phyloP scores from a whole-genome alignment of 1,140 invertebrate genomes.

The Anastrepha ludens region DNA sequence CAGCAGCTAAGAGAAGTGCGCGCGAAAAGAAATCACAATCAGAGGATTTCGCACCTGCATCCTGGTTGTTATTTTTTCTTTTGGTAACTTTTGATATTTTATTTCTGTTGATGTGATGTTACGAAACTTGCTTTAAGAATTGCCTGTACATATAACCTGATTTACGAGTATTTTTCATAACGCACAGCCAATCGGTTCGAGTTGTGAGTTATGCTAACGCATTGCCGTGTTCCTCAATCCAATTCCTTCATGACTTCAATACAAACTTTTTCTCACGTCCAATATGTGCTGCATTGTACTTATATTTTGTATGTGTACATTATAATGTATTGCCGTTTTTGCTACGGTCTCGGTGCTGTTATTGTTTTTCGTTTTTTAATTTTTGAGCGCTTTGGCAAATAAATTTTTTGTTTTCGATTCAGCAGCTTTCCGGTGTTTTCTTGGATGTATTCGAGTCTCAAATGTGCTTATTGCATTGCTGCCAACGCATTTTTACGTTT shows the following conservation, averaged over 20 bases:
- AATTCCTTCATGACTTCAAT: background rate
- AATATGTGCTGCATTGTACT: background rate
- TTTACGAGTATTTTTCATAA: slow-evolving; percentile 16
- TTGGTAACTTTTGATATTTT: background rate
- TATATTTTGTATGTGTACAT: no score
- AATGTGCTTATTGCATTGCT: background rate
- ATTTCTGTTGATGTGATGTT: background rate
- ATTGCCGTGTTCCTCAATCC: background rate
- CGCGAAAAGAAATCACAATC: background rate
- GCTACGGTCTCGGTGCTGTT: background rate
- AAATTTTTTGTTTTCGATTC: background rate
- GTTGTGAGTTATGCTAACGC: background rate
- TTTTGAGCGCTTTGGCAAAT: background rate
- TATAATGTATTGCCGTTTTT: background rate
- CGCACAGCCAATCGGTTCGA: slow-evolving; percentile 2
- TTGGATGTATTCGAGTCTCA: background rate
- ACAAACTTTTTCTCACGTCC: background rate
- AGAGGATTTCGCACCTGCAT: slow-evolving; percentile 23
- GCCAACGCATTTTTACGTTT: slow-evolving; percentile 3
- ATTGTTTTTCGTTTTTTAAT: background rate
- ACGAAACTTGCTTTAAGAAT: slow-evolving; percentile 13
- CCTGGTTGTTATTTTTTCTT: background rate
- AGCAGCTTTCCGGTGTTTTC: background rate
- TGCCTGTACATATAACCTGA: background rate
- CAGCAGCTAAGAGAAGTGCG: background rate